phyloP scores from a whole-genome alignment of 2,113 vertebrate species.

The Psittacula cyanocephala region DNA sequence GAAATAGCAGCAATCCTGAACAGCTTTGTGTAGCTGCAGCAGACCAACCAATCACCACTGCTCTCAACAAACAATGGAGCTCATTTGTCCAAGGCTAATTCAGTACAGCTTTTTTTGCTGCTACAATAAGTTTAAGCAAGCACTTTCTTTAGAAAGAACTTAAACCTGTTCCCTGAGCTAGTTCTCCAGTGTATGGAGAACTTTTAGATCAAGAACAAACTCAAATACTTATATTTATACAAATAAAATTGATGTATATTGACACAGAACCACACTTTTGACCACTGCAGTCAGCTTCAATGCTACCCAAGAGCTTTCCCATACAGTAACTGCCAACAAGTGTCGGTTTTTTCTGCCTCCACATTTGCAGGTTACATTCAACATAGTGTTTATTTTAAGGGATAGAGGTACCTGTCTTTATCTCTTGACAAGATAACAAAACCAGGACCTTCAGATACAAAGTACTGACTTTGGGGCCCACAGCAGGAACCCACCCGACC shows the following conservation, averaged over 20 bases:
- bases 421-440: neutral
- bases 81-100: neutral
- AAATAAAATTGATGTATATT: neutral
- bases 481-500: rapidly evolving
- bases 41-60: neutral
- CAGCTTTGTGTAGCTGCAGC: neutral
- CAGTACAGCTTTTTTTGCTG: too few species aligned
- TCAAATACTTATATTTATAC: neutral
- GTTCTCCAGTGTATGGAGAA: neutral
- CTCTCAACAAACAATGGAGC: neutral
- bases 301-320: neutral
- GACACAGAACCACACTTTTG: neutral
- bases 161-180: neutral
- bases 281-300: neutral
- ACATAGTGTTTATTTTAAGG: neutral
- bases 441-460: neutral
- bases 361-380: neutral
- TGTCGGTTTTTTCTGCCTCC: neutral
- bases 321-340: neutral
- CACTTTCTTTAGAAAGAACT: neutral
- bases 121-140: neutral
- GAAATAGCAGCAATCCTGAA: neutral
- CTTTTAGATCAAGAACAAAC: neutral
- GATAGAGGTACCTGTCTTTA: neutral
- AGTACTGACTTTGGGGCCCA: neutral